Conservation (phyloP, 2,113 vertebrate genomes). For the Misgurnus mizolepis region DNA sequence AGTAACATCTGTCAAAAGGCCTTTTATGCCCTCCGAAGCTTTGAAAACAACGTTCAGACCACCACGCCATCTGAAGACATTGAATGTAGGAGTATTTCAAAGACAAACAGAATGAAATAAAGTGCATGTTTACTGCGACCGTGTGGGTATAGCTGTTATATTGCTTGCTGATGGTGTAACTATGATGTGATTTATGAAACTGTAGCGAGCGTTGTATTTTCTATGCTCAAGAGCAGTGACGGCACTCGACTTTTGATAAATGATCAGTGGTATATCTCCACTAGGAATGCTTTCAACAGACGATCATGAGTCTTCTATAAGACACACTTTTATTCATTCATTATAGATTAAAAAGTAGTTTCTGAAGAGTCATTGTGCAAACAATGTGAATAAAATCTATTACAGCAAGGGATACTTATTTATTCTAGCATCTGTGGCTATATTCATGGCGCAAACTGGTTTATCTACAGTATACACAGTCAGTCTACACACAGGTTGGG, state of each 20-base stretch:
- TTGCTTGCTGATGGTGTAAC: not conserved
- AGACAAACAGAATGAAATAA: not conserved
- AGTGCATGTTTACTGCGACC: not conserved
- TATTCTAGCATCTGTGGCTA: too few relatives aligned
- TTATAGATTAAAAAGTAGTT: not conserved
- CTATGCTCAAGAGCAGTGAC: not conserved
- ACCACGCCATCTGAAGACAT: not conserved
- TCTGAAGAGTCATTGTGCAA: not conserved
- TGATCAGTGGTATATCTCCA: not conserved
- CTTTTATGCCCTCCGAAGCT: not conserved
- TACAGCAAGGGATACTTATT: too few relatives aligned
- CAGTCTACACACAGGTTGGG: too few relatives aligned
- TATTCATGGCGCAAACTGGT: too few relatives aligned
- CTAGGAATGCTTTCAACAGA: not conserved
- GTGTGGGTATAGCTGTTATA: conserved; percentile 1
- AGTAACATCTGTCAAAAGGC: not conserved
- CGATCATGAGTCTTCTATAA: not conserved
- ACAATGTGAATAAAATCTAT: not conserved
- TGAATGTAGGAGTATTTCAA: not conserved
- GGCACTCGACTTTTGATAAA: not conserved
- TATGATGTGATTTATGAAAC: conserved; percentile 6
- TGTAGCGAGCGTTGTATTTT: not conserved
- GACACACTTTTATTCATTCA: not conserved
- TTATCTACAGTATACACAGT: too few relatives aligned
- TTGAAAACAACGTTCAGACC: not conserved